A percentile compares a stretch with the other conserved stretches of the same genome.
Conservation (phyloP, 2,113 vertebrate species). For the Cyrtonyx montezumae region DNA sequence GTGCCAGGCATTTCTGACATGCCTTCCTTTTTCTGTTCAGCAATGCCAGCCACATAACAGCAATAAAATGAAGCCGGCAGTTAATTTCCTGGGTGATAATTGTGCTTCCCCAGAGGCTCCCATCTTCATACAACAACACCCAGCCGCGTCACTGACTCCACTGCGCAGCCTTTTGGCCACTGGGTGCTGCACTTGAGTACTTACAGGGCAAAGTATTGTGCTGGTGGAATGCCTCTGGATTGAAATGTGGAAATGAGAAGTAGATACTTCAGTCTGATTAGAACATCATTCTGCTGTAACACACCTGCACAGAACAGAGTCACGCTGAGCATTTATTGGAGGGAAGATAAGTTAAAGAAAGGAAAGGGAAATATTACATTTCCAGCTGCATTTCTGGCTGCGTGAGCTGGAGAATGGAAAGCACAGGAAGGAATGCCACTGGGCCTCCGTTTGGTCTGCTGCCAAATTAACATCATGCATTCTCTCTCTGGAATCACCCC, state of each 20-base stretch:
- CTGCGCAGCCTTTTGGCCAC: not conserved
- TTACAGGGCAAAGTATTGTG: not conserved
- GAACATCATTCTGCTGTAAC: not conserved
- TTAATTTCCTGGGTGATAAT: conserved; percentile 41
- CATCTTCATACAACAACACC: not conserved
- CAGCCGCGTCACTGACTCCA: not conserved
- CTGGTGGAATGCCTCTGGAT: not conserved
- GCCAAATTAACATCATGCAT: not conserved
- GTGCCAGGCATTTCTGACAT: conserved; percentile 21
- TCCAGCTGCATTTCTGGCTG: not conserved
- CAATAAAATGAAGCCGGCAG: conserved; percentile 7
- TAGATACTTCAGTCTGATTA: not conserved
- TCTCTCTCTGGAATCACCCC: not conserved
- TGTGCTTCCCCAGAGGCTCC: conserved; percentile 5
- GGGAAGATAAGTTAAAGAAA: not conserved
- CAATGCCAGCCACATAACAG: conserved; percentile 21
- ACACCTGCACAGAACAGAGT: not conserved
- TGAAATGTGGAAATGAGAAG: conserved; percentile 12
- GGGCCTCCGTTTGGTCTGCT: not conserved
- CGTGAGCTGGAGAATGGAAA: not conserved
- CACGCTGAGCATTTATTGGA: not conserved
- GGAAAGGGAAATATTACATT: not conserved
- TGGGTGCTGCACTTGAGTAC: not conserved
- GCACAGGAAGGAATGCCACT: not conserved
- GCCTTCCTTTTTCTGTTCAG: conserved; percentile 26